Evolutionary conservation across 2,797 vertebrate species (phyloP).

Genomic region (Eupleurogrammus muticus): DNA sequence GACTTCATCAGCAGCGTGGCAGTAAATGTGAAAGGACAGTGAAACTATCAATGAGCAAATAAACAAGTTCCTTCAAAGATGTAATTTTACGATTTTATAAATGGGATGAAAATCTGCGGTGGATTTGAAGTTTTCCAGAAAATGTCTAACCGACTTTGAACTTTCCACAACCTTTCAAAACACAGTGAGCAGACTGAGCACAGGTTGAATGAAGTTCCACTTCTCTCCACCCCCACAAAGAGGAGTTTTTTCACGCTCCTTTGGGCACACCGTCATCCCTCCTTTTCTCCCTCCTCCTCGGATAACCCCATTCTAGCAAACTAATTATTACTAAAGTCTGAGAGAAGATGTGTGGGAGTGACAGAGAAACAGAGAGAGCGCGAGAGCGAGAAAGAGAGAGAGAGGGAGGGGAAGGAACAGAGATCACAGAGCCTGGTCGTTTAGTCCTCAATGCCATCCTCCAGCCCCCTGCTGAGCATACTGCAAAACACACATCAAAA

Average conservation of each 20-base stretch:
- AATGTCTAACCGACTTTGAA: constrained; percentile 61
- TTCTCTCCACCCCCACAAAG: constrained; percentile 58
- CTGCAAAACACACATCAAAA: constrained; percentile 70
- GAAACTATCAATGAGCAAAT: constrained; percentile 3
- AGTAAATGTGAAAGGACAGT: background rate
- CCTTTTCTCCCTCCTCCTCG: constrained; percentile 50
- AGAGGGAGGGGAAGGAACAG: constrained; percentile 28
- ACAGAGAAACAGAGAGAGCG: constrained; percentile 31
- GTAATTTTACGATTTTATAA: constrained; percentile 9
- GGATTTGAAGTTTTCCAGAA: constrained; percentile 43
- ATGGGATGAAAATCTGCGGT: constrained; percentile 14
- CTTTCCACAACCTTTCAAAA: constrained; percentile 60
- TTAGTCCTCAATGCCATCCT: constrained; percentile 61
- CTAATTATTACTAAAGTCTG: constrained; percentile 71
- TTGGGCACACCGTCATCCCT: constrained; percentile 46
- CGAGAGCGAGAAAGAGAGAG: constrained; percentile 1
- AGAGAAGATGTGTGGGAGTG: constrained; percentile 62
- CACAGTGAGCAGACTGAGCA: constrained; percentile 28
- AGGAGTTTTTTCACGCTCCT: constrained; percentile 66
- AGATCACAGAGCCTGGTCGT: constrained; percentile 57
- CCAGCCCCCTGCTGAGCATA: constrained; percentile 48
- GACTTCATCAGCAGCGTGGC: constrained; percentile 2
- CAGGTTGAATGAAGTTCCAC: constrained; percentile 55
- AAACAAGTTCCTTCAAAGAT: constrained; percentile 5
- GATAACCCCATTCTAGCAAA: constrained; percentile 66